These are phyloP conservation scores for Rhea pennata DNA, from an alignment of 2,113 vertebrate species.

Conservation along the genomic window DNA sequence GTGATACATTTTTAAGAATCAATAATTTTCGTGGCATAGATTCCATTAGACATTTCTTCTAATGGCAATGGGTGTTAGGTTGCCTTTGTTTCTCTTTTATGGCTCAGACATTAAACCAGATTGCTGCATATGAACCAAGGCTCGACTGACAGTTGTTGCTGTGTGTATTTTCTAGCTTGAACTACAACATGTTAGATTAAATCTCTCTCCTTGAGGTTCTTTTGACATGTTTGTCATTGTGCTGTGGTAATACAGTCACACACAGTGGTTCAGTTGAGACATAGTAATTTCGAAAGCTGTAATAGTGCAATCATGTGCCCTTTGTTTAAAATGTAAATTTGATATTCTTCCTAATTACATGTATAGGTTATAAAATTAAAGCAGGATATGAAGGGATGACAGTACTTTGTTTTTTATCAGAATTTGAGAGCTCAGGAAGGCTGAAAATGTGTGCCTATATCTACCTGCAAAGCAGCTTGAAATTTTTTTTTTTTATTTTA, in stretches of 20 bases:
- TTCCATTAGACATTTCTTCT: background rate
- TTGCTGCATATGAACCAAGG: too few relatives aligned
- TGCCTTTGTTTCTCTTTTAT: background rate
- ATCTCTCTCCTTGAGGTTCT: background rate
- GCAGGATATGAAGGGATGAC: background rate
- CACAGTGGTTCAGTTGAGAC: background rate
- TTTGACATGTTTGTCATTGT: background rate
- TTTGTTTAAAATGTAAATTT: background rate
- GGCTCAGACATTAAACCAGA: background rate
- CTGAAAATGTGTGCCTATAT: background rate
- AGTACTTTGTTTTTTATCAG: background rate
- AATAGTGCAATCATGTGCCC: background rate
- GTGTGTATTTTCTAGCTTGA: background rate
- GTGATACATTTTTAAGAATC: background rate
- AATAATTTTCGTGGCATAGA: background rate
- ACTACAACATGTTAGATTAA: background rate
- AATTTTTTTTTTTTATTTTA: background rate
- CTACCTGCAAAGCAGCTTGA: background rate
- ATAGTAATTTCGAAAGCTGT: background rate
- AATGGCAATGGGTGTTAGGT: background rate
- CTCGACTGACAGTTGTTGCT: background rate
- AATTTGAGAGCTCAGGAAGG: accelerated
- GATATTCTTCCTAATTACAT: background rate
- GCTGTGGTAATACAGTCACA: background rate
- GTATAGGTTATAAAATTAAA: background rate